Percentiles rank a stretch among this genome's conserved stretches.
These are phyloP conservation scores for Malurus leucopterus DNA, from an alignment of 2,797 vertebrate species.

Conservation along the genomic window DNA sequence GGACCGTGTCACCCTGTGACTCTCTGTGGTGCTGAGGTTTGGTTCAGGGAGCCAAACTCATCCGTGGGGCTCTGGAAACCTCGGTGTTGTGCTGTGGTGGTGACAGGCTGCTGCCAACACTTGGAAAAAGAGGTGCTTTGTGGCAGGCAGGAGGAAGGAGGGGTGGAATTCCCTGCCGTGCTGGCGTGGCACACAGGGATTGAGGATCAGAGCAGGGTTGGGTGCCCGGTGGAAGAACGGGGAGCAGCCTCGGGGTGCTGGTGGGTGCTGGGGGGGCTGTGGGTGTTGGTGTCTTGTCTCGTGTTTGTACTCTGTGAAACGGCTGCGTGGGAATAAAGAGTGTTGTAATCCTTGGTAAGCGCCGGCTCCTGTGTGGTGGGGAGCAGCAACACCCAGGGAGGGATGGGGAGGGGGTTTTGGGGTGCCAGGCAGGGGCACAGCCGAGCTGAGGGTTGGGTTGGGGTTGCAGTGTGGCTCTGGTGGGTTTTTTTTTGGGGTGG, in stretches of 20 bases:
- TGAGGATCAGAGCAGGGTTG: neutral
- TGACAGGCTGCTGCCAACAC: fast-evolving
- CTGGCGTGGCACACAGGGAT: fast-evolving
- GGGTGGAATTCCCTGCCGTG: neutral
- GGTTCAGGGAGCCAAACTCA: fast-evolving
- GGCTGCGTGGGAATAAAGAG: constrained; percentile 57
- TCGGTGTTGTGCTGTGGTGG: fast-evolving
- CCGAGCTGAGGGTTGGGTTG: fast-evolving
- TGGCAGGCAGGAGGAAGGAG: neutral
- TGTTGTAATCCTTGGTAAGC: constrained; percentile 26
- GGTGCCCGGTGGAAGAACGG: fast-evolving
- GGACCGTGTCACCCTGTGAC: fast-evolving
- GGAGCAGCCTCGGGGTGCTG: neutral
- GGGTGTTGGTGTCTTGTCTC: constrained; percentile 13
- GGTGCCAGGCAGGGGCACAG: neutral
- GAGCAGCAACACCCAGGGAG: neutral
- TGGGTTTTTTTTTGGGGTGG: neutral
- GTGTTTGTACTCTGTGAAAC: constrained; percentile 30
- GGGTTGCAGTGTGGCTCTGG: neutral
- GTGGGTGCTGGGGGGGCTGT: neutral
- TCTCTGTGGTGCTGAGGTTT: fast-evolving
- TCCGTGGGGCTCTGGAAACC: neutral
- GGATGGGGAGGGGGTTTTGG: neutral
- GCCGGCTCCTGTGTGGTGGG: neutral
- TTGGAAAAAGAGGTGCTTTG: neutral